Evolutionary conservation across 2,113 vertebrate species (phyloP), one percentile per base, ranked within the genome.

Genomic region (Desmodus rotundus): DNA sequence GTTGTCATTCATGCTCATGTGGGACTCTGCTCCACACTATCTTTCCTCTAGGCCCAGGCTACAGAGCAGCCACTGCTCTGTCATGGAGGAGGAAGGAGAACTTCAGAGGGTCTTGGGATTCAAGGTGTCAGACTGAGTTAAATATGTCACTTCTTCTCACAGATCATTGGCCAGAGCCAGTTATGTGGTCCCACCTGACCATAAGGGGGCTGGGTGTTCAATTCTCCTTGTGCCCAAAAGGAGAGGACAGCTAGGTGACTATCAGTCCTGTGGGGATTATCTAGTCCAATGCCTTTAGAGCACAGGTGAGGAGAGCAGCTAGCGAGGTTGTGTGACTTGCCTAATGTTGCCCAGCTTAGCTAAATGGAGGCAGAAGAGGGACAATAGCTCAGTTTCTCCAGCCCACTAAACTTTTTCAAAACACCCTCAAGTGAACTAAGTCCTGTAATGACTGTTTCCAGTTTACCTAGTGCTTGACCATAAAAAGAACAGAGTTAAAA

Each of bases 241-340:
- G 7, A 76, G 38, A 84, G 4, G 26, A 56, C 5, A 87, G 9
- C 4, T 56, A 36, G 58, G 26, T n/a, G 43, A 74, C 47, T 3
- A 4, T 4, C 6, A 7, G 24, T 28, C 4, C 45, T 10, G 1
- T 19, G 22, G 50, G 2, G 4, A 14, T 7, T 33, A 47, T 22
- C 16, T 77, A 22, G n/a, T n/a, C 20, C 52, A 12, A 11, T 3
- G 13, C 11, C 58, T 50, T 91, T 26, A 91, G 45, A 33, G 10
- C 19, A 24, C 0, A 54, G 65, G 16, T 10, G 50, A 76, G 24
- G 26, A 86, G 77, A 43, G 36, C 5, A 15, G 36, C 54, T 28
- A 33, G 52, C 73, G 81, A 33, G 20, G 28, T 43, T 26, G 4
- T 3, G 3, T 2, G 20, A 61, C n/a, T 43, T 33, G 47, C 28